These are phyloP conservation scores for Dicaeum eximium DNA, from an alignment of 2,113 vertebrate genomes.

Conservation along the genomic window DNA sequence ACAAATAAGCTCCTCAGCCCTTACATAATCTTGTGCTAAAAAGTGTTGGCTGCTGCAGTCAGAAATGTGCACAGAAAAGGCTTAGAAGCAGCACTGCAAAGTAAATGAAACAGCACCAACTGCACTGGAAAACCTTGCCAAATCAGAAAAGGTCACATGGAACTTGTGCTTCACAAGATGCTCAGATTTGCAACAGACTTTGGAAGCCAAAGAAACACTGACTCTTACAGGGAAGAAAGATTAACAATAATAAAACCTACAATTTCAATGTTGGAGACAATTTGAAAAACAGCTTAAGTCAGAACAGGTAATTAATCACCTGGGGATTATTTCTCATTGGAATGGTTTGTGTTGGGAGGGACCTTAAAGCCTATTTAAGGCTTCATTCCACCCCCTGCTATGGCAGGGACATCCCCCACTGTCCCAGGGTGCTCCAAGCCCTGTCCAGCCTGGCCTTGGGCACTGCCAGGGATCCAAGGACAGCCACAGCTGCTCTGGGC, in stretches of 20 bases:
- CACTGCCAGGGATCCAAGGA: not conserved
- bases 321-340: not conserved
- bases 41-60: conserved; percentile 40
- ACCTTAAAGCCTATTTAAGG: not conserved
- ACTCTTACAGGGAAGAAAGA: not conserved
- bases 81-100: not conserved
- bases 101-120: conserved; percentile 4
- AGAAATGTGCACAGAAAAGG: not conserved
- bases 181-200: not conserved
- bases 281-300: not conserved
- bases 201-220: not conserved
- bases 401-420: not conserved
- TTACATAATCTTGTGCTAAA: conserved; percentile 46
- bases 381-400: not conserved
- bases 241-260: not conserved
- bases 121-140: not conserved
- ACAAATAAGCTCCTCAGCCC: conserved; percentile 11
- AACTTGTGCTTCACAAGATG: not conserved
- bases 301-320: not conserved
- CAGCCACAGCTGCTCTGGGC: not conserved
- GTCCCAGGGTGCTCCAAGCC: not conserved
- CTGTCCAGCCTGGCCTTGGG: accelerated
- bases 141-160: not conserved
- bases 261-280: not conserved
- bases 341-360: not conserved